Evolutionary conservation across 2,888 invertebrate species (phyloP).

Genomic region (Octonoba sinensis): DNA sequence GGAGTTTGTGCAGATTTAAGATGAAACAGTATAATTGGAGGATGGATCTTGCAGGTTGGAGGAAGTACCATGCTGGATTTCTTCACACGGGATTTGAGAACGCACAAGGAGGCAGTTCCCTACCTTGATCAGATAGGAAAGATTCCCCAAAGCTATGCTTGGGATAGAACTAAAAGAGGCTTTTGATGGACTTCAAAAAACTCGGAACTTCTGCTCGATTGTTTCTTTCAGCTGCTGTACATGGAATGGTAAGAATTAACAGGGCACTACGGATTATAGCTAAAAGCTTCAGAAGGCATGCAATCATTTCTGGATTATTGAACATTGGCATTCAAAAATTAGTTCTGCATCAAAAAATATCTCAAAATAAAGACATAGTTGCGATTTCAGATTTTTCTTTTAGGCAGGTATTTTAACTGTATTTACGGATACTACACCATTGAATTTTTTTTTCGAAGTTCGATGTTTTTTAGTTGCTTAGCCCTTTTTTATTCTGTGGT

Average conservation of each 20-base stretch:
- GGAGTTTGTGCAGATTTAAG: neutral
- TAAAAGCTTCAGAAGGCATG: slow-evolving; percentile 57
- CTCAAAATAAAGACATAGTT: no score
- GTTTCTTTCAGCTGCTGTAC: slow-evolving; percentile 57
- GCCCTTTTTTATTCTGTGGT: no score
- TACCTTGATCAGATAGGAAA: slow-evolving; percentile 61
- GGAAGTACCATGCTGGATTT: slow-evolving; percentile 45
- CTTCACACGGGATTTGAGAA: slow-evolving; percentile 49
- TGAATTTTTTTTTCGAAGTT: no score
- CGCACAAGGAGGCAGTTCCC: slow-evolving; percentile 49
- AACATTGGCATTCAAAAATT: slow-evolving; percentile 6
- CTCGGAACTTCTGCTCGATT: slow-evolving; percentile 46
- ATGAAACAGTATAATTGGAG: neutral
- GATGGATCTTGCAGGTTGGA: slow-evolving; percentile 22
- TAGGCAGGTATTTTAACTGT: no score
- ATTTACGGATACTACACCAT: no score
- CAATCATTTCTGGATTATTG: slow-evolving; percentile 25
- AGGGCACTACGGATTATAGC: slow-evolving; percentile 60
- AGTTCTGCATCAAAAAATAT: no score
- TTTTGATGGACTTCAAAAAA: slow-evolving; percentile 42
- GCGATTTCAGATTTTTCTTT: no score
- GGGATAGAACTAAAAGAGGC: slow-evolving; percentile 46
- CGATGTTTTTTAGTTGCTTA: no score
- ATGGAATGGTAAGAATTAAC: slow-evolving; percentile 63
- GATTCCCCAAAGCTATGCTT: slow-evolving; percentile 55